A percentile compares a stretch with the other conserved stretches of the same genome.
phyloP scores from a whole-genome alignment of 2,888 invertebrate species.

The Monoplex corrugatus region DNA sequence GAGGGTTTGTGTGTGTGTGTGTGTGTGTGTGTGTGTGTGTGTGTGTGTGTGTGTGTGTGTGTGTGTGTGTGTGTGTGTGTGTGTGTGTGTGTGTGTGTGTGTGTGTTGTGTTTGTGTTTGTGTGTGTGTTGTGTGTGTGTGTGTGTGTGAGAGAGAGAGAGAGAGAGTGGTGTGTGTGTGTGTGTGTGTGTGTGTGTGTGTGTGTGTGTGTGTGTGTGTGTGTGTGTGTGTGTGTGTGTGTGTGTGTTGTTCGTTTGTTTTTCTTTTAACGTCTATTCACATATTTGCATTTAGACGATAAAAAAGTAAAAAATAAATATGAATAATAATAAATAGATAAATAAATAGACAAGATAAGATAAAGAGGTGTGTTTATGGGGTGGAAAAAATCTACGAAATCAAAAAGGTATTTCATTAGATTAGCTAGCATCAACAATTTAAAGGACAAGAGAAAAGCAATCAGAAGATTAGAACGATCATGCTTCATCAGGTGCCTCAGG shows the following conservation, averaged over 20 bases:
- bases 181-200: conserved; percentile 14
- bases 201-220: conserved; percentile 10
- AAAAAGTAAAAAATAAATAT: too few relatives aligned
- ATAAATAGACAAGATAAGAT: too few relatives aligned
- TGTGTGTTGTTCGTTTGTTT: background rate
- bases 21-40: background rate
- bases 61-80: conserved; percentile 7
- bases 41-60: conserved; percentile 34
- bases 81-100: background rate
- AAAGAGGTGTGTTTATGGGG: too few relatives aligned
- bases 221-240: background rate
- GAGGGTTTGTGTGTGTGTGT: conserved; percentile 13
- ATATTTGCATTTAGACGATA: too few relatives aligned
- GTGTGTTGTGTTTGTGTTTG: background rate
- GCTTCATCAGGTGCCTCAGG: too few relatives aligned
- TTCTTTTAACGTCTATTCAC: too few relatives aligned
- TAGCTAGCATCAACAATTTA: too few relatives aligned
- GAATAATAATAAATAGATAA: too few relatives aligned
- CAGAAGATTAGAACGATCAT: too few relatives aligned
- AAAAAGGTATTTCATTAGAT: too few relatives aligned
- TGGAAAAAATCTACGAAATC: too few relatives aligned
- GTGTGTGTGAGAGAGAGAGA: background rate
- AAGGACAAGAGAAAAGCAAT: too few relatives aligned
- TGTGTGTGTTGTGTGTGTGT: background rate
- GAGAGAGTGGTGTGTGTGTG: background rate